These are phyloP conservation scores for Musca vetustissima DNA, from an alignment of 1,140 invertebrate species.

Conservation along the genomic window DNA sequence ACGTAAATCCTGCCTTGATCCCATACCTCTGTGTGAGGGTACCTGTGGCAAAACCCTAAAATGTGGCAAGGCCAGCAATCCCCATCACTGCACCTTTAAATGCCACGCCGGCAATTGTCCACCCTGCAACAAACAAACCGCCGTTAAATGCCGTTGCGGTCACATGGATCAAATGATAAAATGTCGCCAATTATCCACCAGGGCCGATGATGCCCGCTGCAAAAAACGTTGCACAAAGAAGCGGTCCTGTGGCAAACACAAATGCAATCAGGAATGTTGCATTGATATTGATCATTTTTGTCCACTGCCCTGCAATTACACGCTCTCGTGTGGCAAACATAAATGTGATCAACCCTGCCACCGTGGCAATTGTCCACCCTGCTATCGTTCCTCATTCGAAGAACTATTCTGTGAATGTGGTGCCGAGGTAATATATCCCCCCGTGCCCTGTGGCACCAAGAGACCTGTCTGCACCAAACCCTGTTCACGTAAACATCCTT, in stretches of 20 bases:
- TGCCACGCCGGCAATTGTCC: conserved; percentile 83
- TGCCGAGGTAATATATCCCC: conserved; percentile 79
- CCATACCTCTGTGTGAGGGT: conserved; percentile 82
- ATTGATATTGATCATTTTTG: conserved; percentile 85
- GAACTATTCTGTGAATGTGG: conserved; percentile 93
- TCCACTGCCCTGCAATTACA: conserved; percentile 77
- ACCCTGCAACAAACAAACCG: conserved; percentile 75
- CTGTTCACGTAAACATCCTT: conserved; percentile 77
- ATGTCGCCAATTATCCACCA: conserved; percentile 72
- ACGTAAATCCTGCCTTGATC: conserved; percentile 76
- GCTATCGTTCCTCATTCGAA: conserved; percentile 84
- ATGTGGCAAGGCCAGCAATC: conserved; percentile 76
- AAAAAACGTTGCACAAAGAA: conserved; percentile 87
- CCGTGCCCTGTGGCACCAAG: conserved; percentile 86
- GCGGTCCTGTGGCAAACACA: conserved; percentile 80
- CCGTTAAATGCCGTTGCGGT: conserved; percentile 89
- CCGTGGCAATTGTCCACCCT: conserved; percentile 81
- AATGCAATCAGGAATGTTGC: conserved; percentile 86
- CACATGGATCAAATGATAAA: conserved; percentile 78
- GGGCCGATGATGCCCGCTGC: conserved; percentile 75
- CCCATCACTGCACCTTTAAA: conserved; percentile 68
- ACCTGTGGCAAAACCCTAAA: conserved; percentile 75
- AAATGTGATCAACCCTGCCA: conserved; percentile 89
- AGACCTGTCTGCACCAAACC: conserved; percentile 76
- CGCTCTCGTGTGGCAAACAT: conserved; percentile 82